Percentiles rank a stretch among this genome's conserved stretches.
Conservation (phyloP, 2,888 invertebrate species). For the Drosophila demipolita region DNA sequence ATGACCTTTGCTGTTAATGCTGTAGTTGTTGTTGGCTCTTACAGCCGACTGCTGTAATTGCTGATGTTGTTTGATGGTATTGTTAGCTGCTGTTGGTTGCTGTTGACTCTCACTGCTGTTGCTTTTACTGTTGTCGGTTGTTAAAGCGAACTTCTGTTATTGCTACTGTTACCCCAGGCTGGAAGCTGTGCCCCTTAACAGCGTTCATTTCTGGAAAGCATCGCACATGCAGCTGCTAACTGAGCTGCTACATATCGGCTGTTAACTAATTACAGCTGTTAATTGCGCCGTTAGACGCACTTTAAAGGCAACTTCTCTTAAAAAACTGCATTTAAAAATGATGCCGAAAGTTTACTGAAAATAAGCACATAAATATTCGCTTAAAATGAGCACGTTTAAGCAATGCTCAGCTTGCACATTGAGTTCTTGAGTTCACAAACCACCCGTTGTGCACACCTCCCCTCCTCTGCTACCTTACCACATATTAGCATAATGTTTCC, state of each 20-base stretch:
- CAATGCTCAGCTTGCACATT: slow-evolving; percentile 19
- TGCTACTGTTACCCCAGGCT: slow-evolving; percentile 47
- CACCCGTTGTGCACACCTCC: slow-evolving; percentile 37
- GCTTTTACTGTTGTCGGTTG: background rate
- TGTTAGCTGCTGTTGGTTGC: background rate
- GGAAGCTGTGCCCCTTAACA: slow-evolving; percentile 49
- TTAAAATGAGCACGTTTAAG: background rate
- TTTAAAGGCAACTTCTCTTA: slow-evolving; percentile 53
- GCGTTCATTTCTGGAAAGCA: slow-evolving; percentile 67
- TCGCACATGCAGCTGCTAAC: slow-evolving; percentile 4
- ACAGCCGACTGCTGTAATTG: background rate
- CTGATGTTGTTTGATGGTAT: background rate
- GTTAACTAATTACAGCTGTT: background rate
- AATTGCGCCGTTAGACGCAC: slow-evolving; percentile 23
- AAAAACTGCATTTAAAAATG: slow-evolving; percentile 69
- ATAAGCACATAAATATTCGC: slow-evolving; percentile 46
- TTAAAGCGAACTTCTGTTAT: background rate
- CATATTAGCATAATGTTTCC: slow-evolving; percentile 81
- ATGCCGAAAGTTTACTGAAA: slow-evolving; percentile 57
- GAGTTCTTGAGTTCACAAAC: slow-evolving; percentile 13
- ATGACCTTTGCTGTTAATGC: background rate
- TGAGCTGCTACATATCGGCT: background rate
- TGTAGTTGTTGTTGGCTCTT: background rate
- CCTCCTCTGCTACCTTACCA: background rate
- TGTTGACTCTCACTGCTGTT: background rate